Evolutionary conservation across 2,113 vertebrate species (phyloP), one percentile per base, ranked within the genome.

Genomic region (Podiceps cristatus): DNA sequence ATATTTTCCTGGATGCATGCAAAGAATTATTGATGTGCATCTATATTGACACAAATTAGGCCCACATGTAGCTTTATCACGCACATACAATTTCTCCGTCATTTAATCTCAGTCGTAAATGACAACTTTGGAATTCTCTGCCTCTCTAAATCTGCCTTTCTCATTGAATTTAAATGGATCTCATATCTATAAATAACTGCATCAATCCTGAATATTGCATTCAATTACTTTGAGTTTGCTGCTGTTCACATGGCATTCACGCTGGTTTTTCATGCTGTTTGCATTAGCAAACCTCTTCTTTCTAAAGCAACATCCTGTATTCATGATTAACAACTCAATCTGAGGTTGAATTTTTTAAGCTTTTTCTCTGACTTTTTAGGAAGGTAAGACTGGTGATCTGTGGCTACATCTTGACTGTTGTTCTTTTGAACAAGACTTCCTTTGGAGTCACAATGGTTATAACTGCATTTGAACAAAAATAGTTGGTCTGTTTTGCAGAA

Each of bases 111-210:
- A 52, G 50, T 73, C 22, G 25, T 94, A 96, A 96, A 95, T 90
- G 90, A 76, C 84, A 93, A 90, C 80, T 93, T 90, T 81, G 83
- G 73, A 96, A 93, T 94, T 90, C 68, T 95, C 76, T 95, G 81
- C 90, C 71, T 94, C 71, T 96, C 71, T 71, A 87, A 86, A 98
- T 94, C 94, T 97, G 92, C 78, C 79, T 92, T 97, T 97, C 96
- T 96, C 94, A 94, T 91, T 89, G 86, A 96, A 72, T 96, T 95
- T 96, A 95, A 97, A 97, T 97, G 91, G 80, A 81, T 96, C 91
- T 68, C 49, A 59, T 88, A 88, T 90, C 86, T 94, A 97, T 96
- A 98, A 98, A 98, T 98, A 98, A 92, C 66, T 84, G 11, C 58
- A 88, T 90, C 96, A 91, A 29, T 10, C 4, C 45, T 88, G 87